Base-by-base conservation (phyloP, 2,888 invertebrate species). In the Himalopsyche anomala region DNA sequence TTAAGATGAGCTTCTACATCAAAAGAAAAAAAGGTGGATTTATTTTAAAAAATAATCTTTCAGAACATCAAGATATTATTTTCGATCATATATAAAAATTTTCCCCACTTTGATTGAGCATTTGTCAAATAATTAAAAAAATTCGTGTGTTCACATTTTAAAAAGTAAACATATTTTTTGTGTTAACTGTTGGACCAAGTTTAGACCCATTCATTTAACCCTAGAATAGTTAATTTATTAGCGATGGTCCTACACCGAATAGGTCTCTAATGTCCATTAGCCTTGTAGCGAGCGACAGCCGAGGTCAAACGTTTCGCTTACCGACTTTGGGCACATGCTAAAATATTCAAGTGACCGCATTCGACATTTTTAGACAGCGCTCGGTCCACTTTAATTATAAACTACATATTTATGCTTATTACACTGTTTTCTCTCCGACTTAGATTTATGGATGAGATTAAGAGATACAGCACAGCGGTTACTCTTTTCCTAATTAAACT, bases 201-300 rank as follows among this genome's bases (percentile, higher is more conserved):
- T 74, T 28, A 28, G 12, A 12, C 74, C 74, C 74, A 74, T 74
- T 74, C 74, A 74, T 74, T 74, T 74, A 74, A 74, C 74, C 74
- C 74, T 74, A 36, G 36, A 74, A 74, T 74, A 74, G 74, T 74
- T 74, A 74, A 74, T 74, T 74, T 74, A 74, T 74, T 74, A 74
- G 74, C 74, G 38, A 74, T 74, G 74, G 74, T 36, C 74, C 74
- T 36, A 74, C 38, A 74, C 74, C 74, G 74, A 74, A 74, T 74
- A 12, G 74, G 74, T 74, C 74, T 74, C 38, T 74, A 74, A 74
- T 74, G 74, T 74, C 74, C 74, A 74, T 74, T 74, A 74, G 74
- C 74, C 74, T 36, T 74, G 74, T 74, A 36, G 74, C 74, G 74
- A 74, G 74, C 36, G 74, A 74, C 74, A 74, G 74, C 15, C 38